Conservation (phyloP, 2,797 vertebrate species). For the Spondyliosoma cantharus region DNA sequence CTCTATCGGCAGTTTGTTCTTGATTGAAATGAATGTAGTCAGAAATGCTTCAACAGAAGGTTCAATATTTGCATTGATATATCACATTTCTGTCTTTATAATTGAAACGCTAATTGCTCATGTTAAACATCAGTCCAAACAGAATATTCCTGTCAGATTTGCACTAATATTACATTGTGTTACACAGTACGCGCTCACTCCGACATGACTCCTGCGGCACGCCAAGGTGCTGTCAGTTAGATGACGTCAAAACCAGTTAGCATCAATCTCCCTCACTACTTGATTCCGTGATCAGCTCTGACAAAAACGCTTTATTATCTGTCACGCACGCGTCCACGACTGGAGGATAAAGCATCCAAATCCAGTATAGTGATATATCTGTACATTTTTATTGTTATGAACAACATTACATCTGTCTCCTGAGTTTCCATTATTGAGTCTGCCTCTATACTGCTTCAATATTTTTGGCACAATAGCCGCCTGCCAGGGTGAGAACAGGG, state of each 20-base stretch:
- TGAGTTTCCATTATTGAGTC: slow-evolving; percentile 65
- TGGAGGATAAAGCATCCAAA: slow-evolving; percentile 39
- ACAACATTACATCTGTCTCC: slow-evolving; percentile 58
- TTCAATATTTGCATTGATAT: not conserved
- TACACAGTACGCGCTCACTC: not conserved
- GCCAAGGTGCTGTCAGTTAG: slow-evolving; percentile 37
- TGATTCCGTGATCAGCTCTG: slow-evolving; percentile 49
- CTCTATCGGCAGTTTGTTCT: no score
- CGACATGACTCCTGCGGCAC: not conserved
- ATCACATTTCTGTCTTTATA: not conserved
- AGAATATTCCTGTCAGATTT: slow-evolving; percentile 4
- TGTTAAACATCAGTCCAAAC: not conserved
- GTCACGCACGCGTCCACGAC: slow-evolving; percentile 33
- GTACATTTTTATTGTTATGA: slow-evolving; percentile 56
- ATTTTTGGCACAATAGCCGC: slow-evolving; percentile 35
- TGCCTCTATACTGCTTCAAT: slow-evolving; percentile 35
- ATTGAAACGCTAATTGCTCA: not conserved
- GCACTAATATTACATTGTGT: not conserved
- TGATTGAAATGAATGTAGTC: no score
- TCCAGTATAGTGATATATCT: slow-evolving; percentile 29
- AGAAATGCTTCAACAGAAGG: no score
- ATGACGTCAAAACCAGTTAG: slow-evolving; percentile 42
- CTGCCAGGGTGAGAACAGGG: slow-evolving; percentile 40
- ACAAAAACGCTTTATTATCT: slow-evolving; percentile 56
- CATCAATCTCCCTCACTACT: slow-evolving; percentile 39